A percentile compares a stretch with the other conserved stretches of the same genome.
These are phyloP conservation scores for Sylvicola cinctus DNA, from an alignment of 2,888 invertebrate genomes.

Conservation along the genomic window DNA sequence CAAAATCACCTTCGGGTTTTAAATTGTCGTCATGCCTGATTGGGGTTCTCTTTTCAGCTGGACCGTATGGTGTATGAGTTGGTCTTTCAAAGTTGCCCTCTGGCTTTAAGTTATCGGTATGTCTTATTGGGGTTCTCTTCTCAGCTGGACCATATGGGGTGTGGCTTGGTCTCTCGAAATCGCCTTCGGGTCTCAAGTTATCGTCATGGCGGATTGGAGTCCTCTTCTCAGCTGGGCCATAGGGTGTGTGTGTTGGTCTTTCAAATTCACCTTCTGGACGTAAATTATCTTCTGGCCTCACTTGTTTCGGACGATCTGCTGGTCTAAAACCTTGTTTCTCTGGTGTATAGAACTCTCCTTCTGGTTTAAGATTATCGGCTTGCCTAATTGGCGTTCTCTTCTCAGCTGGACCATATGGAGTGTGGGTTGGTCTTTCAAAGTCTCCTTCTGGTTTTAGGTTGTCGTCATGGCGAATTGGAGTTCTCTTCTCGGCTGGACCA, in stretches of 20 bases:
- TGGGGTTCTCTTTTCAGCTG: conserved; percentile 13
- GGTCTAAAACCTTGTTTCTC: conserved; percentile 23
- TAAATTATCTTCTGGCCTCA: conserved; percentile 29
- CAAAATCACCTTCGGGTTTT: too few species aligned
- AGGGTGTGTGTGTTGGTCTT: conserved; percentile 16
- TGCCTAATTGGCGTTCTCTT: conserved; percentile 21
- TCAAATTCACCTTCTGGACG: conserved; percentile 23
- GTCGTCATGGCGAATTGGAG: conserved; percentile 21
- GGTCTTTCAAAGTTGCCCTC: conserved; percentile 30
- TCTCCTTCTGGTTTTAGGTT: conserved; percentile 35
- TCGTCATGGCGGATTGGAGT: conserved; percentile 27
- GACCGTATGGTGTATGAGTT: conserved; percentile 22
- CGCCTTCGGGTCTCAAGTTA: conserved; percentile 34
- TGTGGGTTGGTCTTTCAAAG: conserved; percentile 27
- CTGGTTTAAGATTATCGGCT: conserved; percentile 25
- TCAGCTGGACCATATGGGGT: conserved; percentile 20
- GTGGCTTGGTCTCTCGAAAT: conserved; percentile 28
- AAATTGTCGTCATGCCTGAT: conserved; percentile 21
- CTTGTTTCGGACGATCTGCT: conserved; percentile 22
- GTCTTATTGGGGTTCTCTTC: conserved; percentile 26
- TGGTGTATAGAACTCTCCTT: conserved; percentile 17
- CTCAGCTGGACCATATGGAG: conserved; percentile 3
- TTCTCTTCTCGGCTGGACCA: conserved; percentile 6
- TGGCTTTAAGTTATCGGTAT: conserved; percentile 33
- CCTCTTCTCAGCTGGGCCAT: conserved; percentile 27